These are phyloP conservation scores for Luidia sarsii DNA, from an alignment of 53 echinoderm and acorn worm genomes.

Conservation along the genomic window DNA sequence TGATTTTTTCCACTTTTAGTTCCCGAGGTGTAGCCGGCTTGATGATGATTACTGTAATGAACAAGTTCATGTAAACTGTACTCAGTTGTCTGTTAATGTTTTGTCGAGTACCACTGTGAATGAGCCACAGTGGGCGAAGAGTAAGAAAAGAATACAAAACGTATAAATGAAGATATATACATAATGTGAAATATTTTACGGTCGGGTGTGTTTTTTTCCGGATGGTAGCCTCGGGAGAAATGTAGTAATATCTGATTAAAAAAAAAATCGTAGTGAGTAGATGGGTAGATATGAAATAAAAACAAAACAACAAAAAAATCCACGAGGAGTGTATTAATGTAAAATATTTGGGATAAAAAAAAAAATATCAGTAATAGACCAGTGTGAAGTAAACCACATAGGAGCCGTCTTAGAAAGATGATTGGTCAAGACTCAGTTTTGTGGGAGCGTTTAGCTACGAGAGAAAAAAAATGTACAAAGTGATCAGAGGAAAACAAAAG, in stretches of 20 bases:
- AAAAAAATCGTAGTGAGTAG: slow-evolving; percentile 43
- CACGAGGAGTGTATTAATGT: slow-evolving; percentile 29
- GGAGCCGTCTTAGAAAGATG: neutral
- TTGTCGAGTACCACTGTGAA: neutral
- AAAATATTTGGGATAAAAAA: slow-evolving; percentile 34
- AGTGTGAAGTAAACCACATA: neutral
- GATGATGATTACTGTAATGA: slow-evolving; percentile 19
- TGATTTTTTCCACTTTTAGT: no score
- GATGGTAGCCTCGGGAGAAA: slow-evolving; percentile 34
- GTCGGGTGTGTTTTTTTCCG: slow-evolving; percentile 41
- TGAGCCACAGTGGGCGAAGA: neutral
- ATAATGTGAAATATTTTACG: slow-evolving; percentile 58
- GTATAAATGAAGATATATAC: slow-evolving; percentile 35
- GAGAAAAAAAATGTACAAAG: neutral
- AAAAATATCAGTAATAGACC: neutral
- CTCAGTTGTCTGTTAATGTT: slow-evolving; percentile 23
- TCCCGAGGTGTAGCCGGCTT: no score
- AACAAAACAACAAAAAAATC: slow-evolving; percentile 11
- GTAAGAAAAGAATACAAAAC: no score
- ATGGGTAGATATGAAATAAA: slow-evolving; percentile 2
- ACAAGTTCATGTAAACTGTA: neutral
- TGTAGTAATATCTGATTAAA: slow-evolving; percentile 24
- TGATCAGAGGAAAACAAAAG: neutral
- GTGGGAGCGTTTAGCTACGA: neutral
- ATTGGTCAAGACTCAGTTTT: neutral